Evolutionary conservation across 2,888 invertebrate genomes (phyloP), one percentile per base, ranked within the genome.

Genomic region (Tridacna gigas): DNA sequence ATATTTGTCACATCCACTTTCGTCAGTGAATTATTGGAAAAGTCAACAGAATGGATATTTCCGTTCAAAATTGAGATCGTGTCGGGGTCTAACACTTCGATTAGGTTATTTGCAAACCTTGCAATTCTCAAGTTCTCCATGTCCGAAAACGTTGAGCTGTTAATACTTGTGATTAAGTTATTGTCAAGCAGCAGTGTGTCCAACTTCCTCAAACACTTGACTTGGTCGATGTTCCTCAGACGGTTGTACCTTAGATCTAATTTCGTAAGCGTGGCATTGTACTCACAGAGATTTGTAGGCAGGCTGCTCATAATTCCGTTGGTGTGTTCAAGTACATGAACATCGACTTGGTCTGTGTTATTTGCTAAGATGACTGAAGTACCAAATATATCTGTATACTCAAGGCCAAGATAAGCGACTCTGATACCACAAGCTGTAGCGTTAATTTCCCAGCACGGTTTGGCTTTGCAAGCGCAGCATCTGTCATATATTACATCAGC

Each of bases 391-490:
- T 81, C 77, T 13, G 47, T 61, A 45, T 74, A 76, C 60, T 84
- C 84, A 13, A 82, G 61, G 61, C 56, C 20, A 22, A 82, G 60
- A 22, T 78, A 47, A 0, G 20, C 78, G 25, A 84, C 45, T 0
- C 60, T 76, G 0, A 79, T 74, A 3, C 73, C 76, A 65, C 84
- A 84, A 9, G 78, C 61, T 12, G 66, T 63, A 0, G 73, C 3
- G n/a, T 81, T 61, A 0, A 81, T 75, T 51, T 81, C 69, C 81
- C 81, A 81, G 56, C 84, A 84, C 11, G 74, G 78, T 67, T 71
- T 28, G 13, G 84, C 71, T n/a, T 71, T 9, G 25, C 84, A 84
- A 15, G 69, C 25, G 45, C 84, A 84, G 37, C 84, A 84, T n/a
- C 77, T 25, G 2, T 79, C 79, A 45, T 63, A 48, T n/a, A n/a